Base-by-base conservation (phyloP, 2,888 invertebrate species). In the Heliothis peltigera region DNA sequence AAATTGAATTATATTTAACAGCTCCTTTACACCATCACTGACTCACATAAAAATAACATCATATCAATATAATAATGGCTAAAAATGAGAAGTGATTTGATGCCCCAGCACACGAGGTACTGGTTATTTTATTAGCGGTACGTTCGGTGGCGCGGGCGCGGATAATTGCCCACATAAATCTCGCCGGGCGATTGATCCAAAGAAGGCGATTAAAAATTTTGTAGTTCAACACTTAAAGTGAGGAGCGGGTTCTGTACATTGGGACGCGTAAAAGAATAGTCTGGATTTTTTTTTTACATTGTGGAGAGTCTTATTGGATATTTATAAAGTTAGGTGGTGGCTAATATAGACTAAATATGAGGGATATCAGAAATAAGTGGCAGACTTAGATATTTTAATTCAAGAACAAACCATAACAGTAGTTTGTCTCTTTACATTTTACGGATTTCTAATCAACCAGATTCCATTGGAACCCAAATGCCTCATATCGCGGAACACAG, bases 161-260 rank as follows among this genome's bases (percentile, higher is more conserved):
- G 65, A 72, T 85, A 83, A 84, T 84, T 84, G 82, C 77, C 56
- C 51, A 75, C 73, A 84, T 85, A 84, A 84, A 85, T 85, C 84
- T 80, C 65, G 66, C 62, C 66, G 73, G 58, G 71, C 83, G 84
- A 82, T 81, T 84, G 83, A 83, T 81, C 79, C 75, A 58, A 64
- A 63, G 65, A 64, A 66, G 44, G 54, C 64, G 80, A 81, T 81
- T 80, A 75, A 72, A 77, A 81, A 69, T 71, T 52, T 78, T 71
- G 76, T 78, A 75, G 70, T 75, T 66, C 77, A 77, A 77, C 72
- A 77, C 73, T 57, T 54, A 39, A 48, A 56, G 59, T 57, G 56
- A 57, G 18, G 35, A 7, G 12, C 2, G 56, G 53, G 66, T 77
- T 76, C 77, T 47, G 51, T 48, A 48, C 17, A 21, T 32, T 44